Conservation (phyloP, 2,113 vertebrate genomes). For the Grus americana region DNA sequence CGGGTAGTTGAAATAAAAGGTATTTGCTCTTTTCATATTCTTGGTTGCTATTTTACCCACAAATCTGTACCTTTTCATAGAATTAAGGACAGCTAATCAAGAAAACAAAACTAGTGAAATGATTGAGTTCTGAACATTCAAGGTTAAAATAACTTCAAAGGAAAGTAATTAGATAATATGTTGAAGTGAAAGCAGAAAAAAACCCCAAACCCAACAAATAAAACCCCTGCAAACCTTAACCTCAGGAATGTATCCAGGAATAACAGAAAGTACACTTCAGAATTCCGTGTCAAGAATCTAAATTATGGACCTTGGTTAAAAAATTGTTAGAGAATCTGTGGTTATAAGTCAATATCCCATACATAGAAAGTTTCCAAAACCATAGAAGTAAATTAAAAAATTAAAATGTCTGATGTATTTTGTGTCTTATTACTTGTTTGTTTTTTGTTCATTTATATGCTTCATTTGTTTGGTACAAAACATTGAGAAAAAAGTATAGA, state of each 20-base stretch:
- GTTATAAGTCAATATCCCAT: not conserved
- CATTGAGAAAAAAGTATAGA: not conserved
- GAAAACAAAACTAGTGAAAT: not conserved
- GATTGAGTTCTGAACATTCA: not conserved
- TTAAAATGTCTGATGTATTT: not conserved
- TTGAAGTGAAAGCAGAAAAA: not conserved
- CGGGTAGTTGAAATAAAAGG: not conserved
- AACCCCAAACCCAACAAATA: not conserved
- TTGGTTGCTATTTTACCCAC: not conserved
- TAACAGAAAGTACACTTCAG: not conserved
- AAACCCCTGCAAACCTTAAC: not conserved
- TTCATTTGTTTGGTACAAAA: not conserved
- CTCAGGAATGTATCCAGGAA: not conserved
- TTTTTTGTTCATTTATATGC: not conserved
- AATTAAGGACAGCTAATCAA: not conserved
- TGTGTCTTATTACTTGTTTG: not conserved
- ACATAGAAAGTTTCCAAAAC: not conserved
- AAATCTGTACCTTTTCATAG: not conserved
- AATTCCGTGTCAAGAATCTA: not conserved
- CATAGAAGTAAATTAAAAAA: not conserved
- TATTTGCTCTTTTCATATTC: not conserved
- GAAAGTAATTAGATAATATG: not conserved
- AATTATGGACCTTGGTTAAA: not conserved
- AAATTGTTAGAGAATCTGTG: not conserved
- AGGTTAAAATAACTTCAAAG: slow-evolving; percentile 7